These are phyloP conservation scores for Hemichromis elongatus DNA, from an alignment of 2,113 vertebrate genomes.

Conservation along the genomic window DNA sequence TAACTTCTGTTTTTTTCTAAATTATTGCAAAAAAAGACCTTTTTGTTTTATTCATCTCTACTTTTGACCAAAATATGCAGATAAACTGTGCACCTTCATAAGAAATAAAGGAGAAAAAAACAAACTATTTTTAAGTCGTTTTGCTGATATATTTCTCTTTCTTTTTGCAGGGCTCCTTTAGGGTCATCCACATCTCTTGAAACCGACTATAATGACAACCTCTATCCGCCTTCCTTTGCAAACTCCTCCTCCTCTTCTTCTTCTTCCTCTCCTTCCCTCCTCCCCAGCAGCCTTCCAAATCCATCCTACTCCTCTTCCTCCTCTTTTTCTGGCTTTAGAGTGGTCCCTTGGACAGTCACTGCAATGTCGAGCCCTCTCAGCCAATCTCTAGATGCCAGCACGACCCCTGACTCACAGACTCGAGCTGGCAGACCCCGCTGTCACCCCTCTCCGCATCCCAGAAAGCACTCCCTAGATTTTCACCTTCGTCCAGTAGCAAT, in stretches of 20 bases:
- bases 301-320: slow-evolving; percentile 28
- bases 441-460: slow-evolving; percentile 61
- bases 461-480: slow-evolving; percentile 65
- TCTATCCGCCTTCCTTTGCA: slow-evolving; percentile 9
- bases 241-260: slow-evolving; percentile 54
- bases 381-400: slow-evolving; percentile 29
- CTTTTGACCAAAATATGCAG: neutral
- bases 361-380: slow-evolving; percentile 2
- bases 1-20: neutral
- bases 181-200: slow-evolving; percentile 53
- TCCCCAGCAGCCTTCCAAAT: neutral
- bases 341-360: neutral
- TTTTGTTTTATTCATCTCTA: neutral
- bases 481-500: slow-evolving; percentile 34
- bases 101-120: neutral
- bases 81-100: neutral
- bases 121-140: neutral
- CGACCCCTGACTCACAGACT: slow-evolving; percentile 9
- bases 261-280: slow-evolving; percentile 47
- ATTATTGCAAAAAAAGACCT: neutral
- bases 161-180: slow-evolving; percentile 28
- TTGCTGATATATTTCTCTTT: neutral
- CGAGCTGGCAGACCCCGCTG: neutral
- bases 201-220: slow-evolving; percentile 38
- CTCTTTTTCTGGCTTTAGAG: neutral